phyloP scores from a whole-genome alignment of 1,140 invertebrate genomes.

The Scaptomyza montana region DNA sequence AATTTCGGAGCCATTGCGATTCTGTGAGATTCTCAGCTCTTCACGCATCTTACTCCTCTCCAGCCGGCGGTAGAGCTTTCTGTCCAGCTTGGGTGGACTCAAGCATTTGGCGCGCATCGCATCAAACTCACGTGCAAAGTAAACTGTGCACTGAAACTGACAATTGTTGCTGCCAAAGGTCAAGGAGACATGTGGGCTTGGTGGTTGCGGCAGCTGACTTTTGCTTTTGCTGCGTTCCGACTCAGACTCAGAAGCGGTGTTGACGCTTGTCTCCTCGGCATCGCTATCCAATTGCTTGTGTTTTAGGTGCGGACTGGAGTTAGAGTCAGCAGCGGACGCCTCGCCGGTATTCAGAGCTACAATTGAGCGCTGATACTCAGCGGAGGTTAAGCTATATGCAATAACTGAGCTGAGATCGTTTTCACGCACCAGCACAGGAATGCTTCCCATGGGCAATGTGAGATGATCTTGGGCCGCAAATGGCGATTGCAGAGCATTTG shows the following conservation, averaged over 20 bases:
- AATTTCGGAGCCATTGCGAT: constrained; percentile 71
- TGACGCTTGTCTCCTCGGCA: constrained; percentile 36
- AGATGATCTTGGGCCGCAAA: constrained; percentile 88
- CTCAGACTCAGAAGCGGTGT: constrained; percentile 29
- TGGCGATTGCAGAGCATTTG: constrained; percentile 85
- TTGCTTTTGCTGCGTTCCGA: constrained; percentile 42
- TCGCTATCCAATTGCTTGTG: constrained; percentile 65
- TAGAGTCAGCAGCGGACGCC: constrained; percentile 6
- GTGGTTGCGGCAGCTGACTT: constrained; percentile 64
- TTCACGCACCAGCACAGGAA: constrained; percentile 92
- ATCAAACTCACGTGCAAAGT: constrained; percentile 94
- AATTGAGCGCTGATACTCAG: constrained; percentile 88
- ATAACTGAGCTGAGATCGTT: constrained; percentile 95
- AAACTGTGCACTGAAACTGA: constrained; percentile 93
- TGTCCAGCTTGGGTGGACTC: constrained; percentile 66
- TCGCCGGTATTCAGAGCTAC: constrained; percentile 32
- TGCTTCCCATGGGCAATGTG: constrained; percentile 85
- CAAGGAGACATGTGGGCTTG: constrained; percentile 88
- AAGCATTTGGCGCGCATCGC: constrained; percentile 86
- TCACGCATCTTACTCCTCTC: constrained; percentile 79
- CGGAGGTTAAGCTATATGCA: constrained; percentile 91
- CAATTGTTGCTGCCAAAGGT: constrained; percentile 87
- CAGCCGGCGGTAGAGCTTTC: constrained; percentile 66
- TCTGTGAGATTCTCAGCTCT: constrained; percentile 79
- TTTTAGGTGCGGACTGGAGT: constrained; percentile 67